Conservation (phyloP, 2,797 vertebrate genomes). For the Ara ararauna region DNA sequence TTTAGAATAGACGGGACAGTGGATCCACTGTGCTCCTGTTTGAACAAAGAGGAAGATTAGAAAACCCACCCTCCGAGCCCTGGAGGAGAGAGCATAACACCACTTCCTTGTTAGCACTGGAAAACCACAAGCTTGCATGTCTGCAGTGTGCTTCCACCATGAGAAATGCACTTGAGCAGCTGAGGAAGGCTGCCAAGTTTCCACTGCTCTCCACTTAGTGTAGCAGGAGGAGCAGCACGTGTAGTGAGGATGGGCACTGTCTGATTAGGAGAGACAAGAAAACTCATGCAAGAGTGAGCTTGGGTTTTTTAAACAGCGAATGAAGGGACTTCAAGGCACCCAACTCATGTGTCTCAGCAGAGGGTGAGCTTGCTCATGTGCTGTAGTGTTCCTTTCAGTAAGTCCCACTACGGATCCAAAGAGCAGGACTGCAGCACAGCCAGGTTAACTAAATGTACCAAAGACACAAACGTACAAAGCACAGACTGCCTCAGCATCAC, state of each 20-base stretch:
- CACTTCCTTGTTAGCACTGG: neutral
- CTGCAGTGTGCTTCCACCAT: neutral
- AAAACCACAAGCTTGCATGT: neutral
- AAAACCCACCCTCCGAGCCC: neutral
- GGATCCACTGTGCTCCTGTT: slow-evolving; percentile 95
- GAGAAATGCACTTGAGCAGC: neutral
- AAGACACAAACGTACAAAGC: too few species aligned
- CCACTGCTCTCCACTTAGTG: neutral
- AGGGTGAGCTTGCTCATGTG: neutral
- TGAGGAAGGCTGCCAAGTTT: neutral
- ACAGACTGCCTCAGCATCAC: neutral
- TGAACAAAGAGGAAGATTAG: neutral
- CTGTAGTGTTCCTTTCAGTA: neutral
- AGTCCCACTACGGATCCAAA: neutral
- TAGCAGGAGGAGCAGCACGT: neutral
- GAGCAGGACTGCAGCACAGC: neutral
- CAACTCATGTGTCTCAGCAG: neutral
- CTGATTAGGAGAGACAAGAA: neutral
- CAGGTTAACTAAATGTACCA: neutral
- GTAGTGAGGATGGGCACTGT: neutral
- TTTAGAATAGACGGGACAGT: slow-evolving; percentile 98
- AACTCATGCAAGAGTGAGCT: neutral
- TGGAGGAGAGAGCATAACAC: neutral
- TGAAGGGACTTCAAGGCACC: neutral
- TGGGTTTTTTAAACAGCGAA: neutral